A percentile compares a stretch with the other conserved stretches of the same genome.
Conservation (phyloP, 2,888 invertebrate species). For the Conops quadrifasciatus region DNA sequence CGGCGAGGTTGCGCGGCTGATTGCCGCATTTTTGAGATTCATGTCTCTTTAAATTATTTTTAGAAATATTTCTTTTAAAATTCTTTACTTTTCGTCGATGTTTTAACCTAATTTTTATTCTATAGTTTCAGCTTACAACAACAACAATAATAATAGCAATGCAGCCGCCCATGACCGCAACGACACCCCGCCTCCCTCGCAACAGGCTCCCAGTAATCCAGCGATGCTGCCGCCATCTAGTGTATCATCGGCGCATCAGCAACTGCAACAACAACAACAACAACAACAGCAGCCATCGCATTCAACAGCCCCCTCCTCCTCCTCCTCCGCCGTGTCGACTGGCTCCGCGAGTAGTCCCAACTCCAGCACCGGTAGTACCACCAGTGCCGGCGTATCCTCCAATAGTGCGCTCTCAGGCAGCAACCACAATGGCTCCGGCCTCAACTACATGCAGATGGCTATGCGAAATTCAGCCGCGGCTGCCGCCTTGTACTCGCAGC, state of each 20-base stretch:
- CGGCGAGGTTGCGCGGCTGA: background rate
- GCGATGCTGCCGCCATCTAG: slow-evolving; percentile 49
- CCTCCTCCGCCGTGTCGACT: slow-evolving; percentile 42
- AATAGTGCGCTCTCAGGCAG: slow-evolving; percentile 47
- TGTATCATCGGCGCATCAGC: slow-evolving; percentile 38
- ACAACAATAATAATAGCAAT: slow-evolving; percentile 18
- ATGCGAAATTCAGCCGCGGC: slow-evolving; percentile 51
- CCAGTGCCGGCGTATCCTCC: slow-evolving; percentile 49
- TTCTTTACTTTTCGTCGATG: background rate
- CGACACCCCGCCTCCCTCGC: slow-evolving; percentile 60
- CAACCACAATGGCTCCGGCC: slow-evolving; percentile 59
- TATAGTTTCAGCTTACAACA: slow-evolving; percentile 55
- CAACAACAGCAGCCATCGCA: slow-evolving; percentile 54
- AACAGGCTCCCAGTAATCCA: slow-evolving; percentile 40
- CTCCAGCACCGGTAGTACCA: slow-evolving; percentile 51
- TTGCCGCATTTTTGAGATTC: background rate
- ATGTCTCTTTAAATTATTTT: background rate
- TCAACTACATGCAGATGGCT: slow-evolving; percentile 63
- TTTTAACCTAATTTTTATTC: background rate
- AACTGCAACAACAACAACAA: slow-evolving; percentile 48
- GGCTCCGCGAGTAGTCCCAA: slow-evolving; percentile 41
- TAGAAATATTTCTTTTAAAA: background rate
- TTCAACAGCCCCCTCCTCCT: slow-evolving; percentile 57
- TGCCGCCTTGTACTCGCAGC: slow-evolving; percentile 59
- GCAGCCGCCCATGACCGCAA: slow-evolving; percentile 56